Conservation (phyloP, 2,888 invertebrate species). For the Nomada hirtipes region DNA sequence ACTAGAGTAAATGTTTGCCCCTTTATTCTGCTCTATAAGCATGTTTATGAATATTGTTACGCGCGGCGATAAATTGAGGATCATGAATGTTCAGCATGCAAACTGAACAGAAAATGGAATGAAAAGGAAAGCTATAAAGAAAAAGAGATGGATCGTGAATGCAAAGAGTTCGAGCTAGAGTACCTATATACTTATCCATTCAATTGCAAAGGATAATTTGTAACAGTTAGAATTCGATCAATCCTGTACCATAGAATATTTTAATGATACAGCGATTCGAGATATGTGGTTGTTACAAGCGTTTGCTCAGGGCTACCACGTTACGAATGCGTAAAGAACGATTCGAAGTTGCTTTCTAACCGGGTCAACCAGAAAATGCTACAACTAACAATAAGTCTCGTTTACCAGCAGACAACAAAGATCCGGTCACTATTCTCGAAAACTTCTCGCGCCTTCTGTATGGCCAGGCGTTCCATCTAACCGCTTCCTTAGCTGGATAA, state of each 20-base stretch:
- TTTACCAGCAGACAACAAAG: constrained; percentile 46
- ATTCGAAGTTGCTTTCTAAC: constrained; percentile 41
- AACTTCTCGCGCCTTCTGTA: constrained; percentile 38
- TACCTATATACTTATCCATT: too few relatives aligned
- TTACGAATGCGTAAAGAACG: constrained; percentile 47
- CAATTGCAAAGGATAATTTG: too few relatives aligned
- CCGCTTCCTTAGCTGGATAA: constrained; percentile 37
- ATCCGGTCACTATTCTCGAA: constrained; percentile 33
- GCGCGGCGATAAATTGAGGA: neutral
- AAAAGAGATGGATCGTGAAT: too few relatives aligned
- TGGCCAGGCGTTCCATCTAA: constrained; percentile 32
- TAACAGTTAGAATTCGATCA: too few relatives aligned
- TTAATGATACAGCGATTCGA: neutral
- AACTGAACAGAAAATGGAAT: neutral
- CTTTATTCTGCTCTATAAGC: constrained; percentile 14
- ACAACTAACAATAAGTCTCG: constrained; percentile 61
- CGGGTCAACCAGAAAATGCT: constrained; percentile 62
- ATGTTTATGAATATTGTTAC: constrained; percentile 25
- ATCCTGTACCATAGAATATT: neutral
- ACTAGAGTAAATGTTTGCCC: constrained; percentile 27
- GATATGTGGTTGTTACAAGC: constrained; percentile 1
- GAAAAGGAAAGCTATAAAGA: neutral
- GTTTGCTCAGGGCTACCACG: constrained; percentile 5
- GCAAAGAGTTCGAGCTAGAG: too few relatives aligned
- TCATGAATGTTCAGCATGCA: neutral